Conservation (phyloP, 30 jellyfish, hydroid and myxozoan genomes). For the Aurelia sp. region DNA sequence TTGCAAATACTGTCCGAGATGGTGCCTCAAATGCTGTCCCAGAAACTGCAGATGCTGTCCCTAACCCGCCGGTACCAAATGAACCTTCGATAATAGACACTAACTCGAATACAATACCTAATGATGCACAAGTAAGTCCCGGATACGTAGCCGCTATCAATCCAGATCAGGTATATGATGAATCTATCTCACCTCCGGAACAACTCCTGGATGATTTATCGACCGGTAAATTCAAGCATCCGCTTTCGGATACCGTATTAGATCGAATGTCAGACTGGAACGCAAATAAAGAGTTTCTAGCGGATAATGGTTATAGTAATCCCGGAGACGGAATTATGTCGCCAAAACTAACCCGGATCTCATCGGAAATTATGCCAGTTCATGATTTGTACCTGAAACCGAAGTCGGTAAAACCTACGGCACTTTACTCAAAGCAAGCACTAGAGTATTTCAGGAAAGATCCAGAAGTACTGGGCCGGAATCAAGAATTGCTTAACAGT, state of each 20-base stretch:
- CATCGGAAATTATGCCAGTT: constrained; percentile 73
- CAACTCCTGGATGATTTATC: constrained; percentile 88
- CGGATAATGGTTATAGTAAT: constrained; percentile 46
- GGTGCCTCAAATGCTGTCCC: not conserved
- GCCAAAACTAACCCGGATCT: constrained; percentile 59
- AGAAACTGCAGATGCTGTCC: constrained; percentile 4
- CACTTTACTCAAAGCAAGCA: constrained; percentile 15
- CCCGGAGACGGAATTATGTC: constrained; percentile 1
- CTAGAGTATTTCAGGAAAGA: constrained; percentile 40
- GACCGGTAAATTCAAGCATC: constrained; percentile 70
- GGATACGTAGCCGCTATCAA: constrained; percentile 71
- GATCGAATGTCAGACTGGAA: constrained; percentile 74
- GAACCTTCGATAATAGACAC: constrained; percentile 32
- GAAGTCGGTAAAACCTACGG: constrained; percentile 38
- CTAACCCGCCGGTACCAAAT: constrained; percentile 21
- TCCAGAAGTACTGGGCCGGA: constrained; percentile 82
- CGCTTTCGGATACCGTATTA: constrained; percentile 76
- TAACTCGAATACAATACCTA: constrained; percentile 22
- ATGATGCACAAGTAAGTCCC: not conserved
- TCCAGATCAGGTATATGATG: constrained; percentile 67
- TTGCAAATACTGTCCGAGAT: too few species aligned
- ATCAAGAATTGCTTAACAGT: constrained; percentile 61
- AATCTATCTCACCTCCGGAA: constrained; percentile 87
- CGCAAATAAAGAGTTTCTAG: constrained; percentile 69
- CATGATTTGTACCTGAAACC: constrained; percentile 64